A percentile compares a stretch with the other conserved stretches of the same genome.
These are phyloP conservation scores for Lanius collurio DNA, from an alignment of 2,113 vertebrate genomes.

Conservation along the genomic window DNA sequence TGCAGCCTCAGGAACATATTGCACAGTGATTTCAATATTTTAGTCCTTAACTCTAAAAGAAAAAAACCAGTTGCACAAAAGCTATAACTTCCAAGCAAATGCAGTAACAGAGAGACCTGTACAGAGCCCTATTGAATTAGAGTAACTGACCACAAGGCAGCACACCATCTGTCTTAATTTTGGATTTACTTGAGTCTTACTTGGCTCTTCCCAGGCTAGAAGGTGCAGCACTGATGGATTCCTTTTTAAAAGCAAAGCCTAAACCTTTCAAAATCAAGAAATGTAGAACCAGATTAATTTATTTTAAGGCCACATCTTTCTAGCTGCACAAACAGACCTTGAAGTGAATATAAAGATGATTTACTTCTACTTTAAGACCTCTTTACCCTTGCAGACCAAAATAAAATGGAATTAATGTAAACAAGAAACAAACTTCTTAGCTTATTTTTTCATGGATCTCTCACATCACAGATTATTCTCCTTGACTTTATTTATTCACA, in stretches of 20 bases:
- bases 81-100: not conserved
- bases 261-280: conserved; percentile 48
- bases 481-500: conserved; percentile 49
- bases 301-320: conserved; percentile 35
- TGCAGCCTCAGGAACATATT: not conserved
- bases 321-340: conserved; percentile 23
- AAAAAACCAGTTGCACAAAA: not conserved
- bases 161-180: conserved; percentile 55
- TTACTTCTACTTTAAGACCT: conserved; percentile 29
- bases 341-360: conserved; percentile 36
- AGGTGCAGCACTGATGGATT: conserved; percentile 42
- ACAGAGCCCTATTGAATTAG: conserved; percentile 39
- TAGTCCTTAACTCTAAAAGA: not conserved
- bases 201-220: conserved; percentile 46
- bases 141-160: conserved; percentile 47
- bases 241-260: conserved; percentile 33
- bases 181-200: conserved; percentile 30
- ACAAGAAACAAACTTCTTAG: conserved; percentile 50
- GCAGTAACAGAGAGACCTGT: not conserved
- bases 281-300: conserved; percentile 17
- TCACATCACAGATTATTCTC: conserved; percentile 41
- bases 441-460: conserved; percentile 38
- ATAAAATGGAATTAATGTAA: conserved; percentile 41
- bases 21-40: not conserved
- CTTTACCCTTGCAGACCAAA: conserved; percentile 24